Evolutionary conservation across 2,888 invertebrate genomes (phyloP).

Genomic region (Quadriops clusia): DNA sequence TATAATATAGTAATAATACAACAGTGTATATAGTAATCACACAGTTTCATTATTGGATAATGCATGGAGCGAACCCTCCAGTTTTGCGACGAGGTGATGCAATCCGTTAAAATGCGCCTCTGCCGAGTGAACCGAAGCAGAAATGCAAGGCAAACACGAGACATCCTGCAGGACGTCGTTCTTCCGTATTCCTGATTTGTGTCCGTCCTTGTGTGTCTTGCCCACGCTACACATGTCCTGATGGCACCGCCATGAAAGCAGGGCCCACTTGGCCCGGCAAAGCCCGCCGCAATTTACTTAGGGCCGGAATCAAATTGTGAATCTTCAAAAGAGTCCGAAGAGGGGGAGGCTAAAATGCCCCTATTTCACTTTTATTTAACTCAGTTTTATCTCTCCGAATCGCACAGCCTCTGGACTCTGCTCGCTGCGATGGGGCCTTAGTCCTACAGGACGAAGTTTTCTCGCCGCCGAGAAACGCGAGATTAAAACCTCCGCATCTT

Average conservation of each 20-base stretch:
- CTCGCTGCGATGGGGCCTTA: too few relatives aligned
- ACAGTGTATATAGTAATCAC: too few relatives aligned
- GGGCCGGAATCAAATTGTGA: conserved; percentile 34
- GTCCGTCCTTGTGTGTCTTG: conserved; percentile 16
- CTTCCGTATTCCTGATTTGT: conserved; percentile 16
- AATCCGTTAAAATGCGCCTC: too few relatives aligned
- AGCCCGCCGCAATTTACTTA: conserved; percentile 38
- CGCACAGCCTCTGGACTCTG: conserved; percentile 17
- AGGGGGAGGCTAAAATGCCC: conserved; percentile 29
- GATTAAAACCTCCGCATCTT: too few relatives aligned
- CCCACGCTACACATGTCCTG: too few relatives aligned
- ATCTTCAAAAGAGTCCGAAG: conserved; percentile 36
- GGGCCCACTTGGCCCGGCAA: too few relatives aligned
- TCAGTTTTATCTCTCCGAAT: conserved; percentile 28
- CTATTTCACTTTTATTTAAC: conserved; percentile 35
- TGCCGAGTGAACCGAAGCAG: too few relatives aligned
- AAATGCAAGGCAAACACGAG: too few relatives aligned
- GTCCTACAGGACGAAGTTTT: not conserved
- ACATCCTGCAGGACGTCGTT: conserved; percentile 6
- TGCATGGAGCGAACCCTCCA: too few relatives aligned
- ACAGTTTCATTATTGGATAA: too few relatives aligned
- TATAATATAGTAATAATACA: too few relatives aligned
- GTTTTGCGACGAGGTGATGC: too few relatives aligned
- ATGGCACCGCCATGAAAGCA: conserved; percentile 22
- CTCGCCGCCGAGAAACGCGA: not conserved